Evolutionary conservation across 2,888 invertebrate species (phyloP), one percentile per base, ranked within the genome.

Genomic region (Meloe dianella): DNA sequence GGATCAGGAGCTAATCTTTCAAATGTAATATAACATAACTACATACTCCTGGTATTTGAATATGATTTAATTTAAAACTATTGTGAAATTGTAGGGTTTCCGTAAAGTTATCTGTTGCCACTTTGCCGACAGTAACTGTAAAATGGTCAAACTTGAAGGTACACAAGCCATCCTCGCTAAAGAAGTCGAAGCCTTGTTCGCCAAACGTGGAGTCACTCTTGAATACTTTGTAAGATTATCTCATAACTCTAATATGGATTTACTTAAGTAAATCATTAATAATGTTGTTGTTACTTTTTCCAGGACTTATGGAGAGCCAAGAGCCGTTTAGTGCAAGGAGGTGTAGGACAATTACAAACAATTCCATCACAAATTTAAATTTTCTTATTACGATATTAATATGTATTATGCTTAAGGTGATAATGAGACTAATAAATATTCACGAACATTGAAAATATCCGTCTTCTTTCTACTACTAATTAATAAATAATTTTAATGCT

Each of bases 91-190:
- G 17, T 78, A 90, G 89, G 87, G 86, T 17, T 91, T 89, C 81
- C 86, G 93, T 66, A 92, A 92, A 81, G 91, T 93, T 0, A 93
- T 96, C 75, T 92, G 94, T 0, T 91, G 92, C 71, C 96, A 96
- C 84, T 96, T 92, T 83, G 92, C 93, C 0, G 87, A 89, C 61
- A 88, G 88, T 17, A 86, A 89, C 41, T 92, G 92, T 74, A 76
- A 89, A 56, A 93, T 90, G 82, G 89, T 94, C 63, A 88, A 92
- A 74, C 87, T 91, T 0, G 77, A 73, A 32, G 90, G 90, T n/a
- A 90, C 91, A 0, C 47, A 47, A 47, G 41, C 41, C 8, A 41
- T 41, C 17, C 41, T 41, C n/a, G 41, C 41, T 10, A 41, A 41
- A 8, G 68, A 68, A 63, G 56, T 68, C 35, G 84, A 86, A 69